Evolutionary conservation across 2,113 vertebrate species (phyloP).

Genomic region (Arvicanthis niloticus): DNA sequence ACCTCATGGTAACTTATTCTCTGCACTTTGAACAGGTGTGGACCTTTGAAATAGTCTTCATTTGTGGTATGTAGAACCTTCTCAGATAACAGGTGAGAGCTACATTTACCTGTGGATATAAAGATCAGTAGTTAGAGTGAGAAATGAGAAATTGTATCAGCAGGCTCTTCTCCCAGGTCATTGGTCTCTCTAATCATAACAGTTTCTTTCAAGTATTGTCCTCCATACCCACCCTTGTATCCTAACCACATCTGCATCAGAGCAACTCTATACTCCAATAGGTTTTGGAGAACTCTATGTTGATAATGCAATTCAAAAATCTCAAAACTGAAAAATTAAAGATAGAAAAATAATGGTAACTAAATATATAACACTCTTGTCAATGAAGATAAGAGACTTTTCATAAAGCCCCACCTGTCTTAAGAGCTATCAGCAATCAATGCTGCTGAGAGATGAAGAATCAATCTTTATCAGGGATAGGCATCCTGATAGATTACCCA

Average conservation of each 20-base stretch:
- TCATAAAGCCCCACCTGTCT: background rate
- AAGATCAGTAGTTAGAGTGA: background rate
- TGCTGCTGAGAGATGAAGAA: background rate
- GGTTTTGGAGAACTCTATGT: background rate
- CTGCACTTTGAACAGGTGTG: background rate
- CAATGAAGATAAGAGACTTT: background rate
- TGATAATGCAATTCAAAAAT: background rate
- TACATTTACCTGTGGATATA: background rate
- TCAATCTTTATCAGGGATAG: background rate
- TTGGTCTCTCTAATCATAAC: background rate
- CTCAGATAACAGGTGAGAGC: background rate
- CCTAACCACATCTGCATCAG: background rate
- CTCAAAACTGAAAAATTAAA: background rate
- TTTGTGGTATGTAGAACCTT: background rate
- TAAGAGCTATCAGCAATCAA: background rate
- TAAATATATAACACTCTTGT: background rate
- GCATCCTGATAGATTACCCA: too few species aligned
- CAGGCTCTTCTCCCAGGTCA: background rate
- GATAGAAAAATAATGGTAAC: background rate
- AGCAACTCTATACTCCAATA: background rate
- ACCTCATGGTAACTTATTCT: background rate
- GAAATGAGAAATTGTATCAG: background rate
- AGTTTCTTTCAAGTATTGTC: background rate
- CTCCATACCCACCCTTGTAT: accelerated
- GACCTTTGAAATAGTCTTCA: background rate